A percentile compares a stretch with the other conserved stretches of the same genome.
Evolutionary conservation across 2,888 invertebrate genomes (phyloP).

Genomic region (Panzeria rudis): DNA sequence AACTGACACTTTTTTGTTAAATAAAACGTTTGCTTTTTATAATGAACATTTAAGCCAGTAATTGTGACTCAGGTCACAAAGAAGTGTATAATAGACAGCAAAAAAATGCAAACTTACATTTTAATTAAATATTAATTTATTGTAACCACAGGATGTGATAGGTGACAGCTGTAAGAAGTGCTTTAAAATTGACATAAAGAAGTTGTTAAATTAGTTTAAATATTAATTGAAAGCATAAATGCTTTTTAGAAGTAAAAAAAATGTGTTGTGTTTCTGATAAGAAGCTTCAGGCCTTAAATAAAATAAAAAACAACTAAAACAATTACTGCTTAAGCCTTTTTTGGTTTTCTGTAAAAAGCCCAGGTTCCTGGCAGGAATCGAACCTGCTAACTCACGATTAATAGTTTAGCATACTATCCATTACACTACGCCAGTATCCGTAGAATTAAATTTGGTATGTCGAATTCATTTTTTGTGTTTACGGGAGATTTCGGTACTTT

Average conservation of each 20-base stretch:
- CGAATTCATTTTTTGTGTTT: no score
- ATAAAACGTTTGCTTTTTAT: conserved; percentile 22
- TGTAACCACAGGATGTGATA: conserved; percentile 23
- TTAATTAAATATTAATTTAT: conserved; percentile 59
- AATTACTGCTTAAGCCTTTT: no score
- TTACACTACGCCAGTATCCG: no score
- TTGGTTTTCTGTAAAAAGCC: no score
- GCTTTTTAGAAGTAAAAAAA: not conserved
- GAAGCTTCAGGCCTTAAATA: not conserved
- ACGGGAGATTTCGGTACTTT: no score
- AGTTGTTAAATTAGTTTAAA: conserved; percentile 11
- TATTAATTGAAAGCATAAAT: not conserved
- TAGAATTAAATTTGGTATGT: no score
- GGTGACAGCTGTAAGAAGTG: conserved; percentile 25
- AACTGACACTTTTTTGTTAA: conserved; percentile 50
- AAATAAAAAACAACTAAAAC: no score
- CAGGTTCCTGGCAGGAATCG: no score
- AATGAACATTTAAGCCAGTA: conserved; percentile 19
- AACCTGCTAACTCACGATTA: no score
- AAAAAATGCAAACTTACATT: conserved; percentile 29
- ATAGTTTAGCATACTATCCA: no score
- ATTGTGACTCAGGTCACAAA: conserved; percentile 20
- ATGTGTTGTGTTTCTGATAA: not conserved
- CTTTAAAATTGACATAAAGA: conserved; percentile 10
- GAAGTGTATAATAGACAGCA: not conserved